phyloP scores from a whole-genome alignment of 2,797 vertebrate genomes.

The Pseudocheirus occidentalis region DNA sequence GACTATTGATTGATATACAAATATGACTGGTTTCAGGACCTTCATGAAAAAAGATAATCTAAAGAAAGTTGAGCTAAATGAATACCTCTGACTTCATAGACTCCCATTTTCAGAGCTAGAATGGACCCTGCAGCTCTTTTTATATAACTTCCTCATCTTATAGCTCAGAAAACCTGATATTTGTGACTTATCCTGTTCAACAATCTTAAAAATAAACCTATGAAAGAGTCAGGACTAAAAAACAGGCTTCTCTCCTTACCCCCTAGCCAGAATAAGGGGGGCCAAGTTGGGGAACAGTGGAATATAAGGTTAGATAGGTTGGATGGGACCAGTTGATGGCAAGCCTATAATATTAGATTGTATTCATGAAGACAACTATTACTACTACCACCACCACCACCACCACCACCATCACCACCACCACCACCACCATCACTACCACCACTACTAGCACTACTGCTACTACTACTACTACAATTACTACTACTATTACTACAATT shows the following conservation, averaged over 20 bases:
- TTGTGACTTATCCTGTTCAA: neutral
- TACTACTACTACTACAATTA: neutral
- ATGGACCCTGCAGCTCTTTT: neutral
- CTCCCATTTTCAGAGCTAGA: neutral
- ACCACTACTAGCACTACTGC: no score
- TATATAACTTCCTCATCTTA: neutral
- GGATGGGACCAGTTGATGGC: neutral
- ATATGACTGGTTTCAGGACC: neutral
- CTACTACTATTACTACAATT: neutral
- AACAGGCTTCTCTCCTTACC: neutral
- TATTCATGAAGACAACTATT: neutral
- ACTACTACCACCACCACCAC: no score
- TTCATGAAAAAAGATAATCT: neutral
- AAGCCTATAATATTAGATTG: neutral
- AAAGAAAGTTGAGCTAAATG: neutral
- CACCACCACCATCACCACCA: neutral
- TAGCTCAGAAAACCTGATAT: neutral
- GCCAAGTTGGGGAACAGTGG: neutral
- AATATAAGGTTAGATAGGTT: neutral
- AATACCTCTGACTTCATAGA: neutral
- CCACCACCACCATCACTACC: no score
- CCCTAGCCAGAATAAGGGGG: neutral
- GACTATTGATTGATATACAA: neutral
- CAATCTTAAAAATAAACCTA: neutral
- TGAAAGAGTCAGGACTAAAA: neutral